Evolutionary conservation across 2,113 vertebrate species (phyloP), one percentile per base, ranked within the genome.

Genomic region (Benitochromis conjunctus): DNA sequence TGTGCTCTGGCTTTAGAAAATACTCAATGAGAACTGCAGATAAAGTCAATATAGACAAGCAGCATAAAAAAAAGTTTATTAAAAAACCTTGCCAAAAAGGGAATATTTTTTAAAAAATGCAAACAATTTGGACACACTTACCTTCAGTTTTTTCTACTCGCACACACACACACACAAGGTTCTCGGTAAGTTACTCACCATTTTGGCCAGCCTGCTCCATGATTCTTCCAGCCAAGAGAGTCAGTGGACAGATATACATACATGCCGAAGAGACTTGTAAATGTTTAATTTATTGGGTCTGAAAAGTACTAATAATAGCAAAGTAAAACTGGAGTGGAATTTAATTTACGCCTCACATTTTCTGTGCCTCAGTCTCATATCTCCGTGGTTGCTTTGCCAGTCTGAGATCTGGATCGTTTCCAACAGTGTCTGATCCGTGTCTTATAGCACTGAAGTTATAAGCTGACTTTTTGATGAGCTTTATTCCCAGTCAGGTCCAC

Each of bases 391-490:
- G 13, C 2, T 60, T 38, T 5, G 24, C 69, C 7, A 51, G 16
- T 83, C 19, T 10, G 38, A 79, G 29, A 43, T 34, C 57, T 77
- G 6, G 38, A 78, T 82, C 1, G 3, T 81, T 87, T 74, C 36
- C 12, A 74, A 1, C 21, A 43, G 10, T 51, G 19, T 38, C 71
- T 57, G 56, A 86, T 76, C 43, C 19, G 11, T 24, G 46, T 78
- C 57, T 84, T 57, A 2, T 12, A 10, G 9, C 2, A 21, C 5
- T 46, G 46, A 51, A 82, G 71, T 57, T 71, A 36, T 57, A 48
- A 34, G 18, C 51, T n/a, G 74, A 87, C 62, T 89, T 89, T 90
- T 41, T 83, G 60, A 92, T 71, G 78, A 89, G 58, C 71, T 88
- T 69, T 79, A 82, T 91, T 90, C 82, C 89, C 88, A 58, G 57